These are phyloP conservation scores for Anadara kagoshimensis DNA, from an alignment of 1,140 invertebrate genomes.

Conservation along the genomic window DNA sequence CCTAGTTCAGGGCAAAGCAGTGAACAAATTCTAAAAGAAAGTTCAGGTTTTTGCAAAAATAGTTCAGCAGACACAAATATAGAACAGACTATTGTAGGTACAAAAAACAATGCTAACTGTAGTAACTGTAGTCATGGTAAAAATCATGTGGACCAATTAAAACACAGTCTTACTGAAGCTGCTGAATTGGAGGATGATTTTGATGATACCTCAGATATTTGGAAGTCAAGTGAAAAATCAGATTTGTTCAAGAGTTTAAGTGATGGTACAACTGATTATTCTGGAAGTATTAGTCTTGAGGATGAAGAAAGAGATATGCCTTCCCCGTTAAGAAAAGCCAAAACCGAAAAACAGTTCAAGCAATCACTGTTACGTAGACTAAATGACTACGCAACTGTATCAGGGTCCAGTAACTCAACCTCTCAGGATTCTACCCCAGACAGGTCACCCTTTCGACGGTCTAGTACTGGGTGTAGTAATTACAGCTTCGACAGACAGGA, in stretches of 20 bases:
- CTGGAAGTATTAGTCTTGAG: conserved; percentile 15
- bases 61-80: too few relatives aligned
- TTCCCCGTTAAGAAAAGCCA: conserved; percentile 33
- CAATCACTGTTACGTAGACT: conserved; percentile 56
- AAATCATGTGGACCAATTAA: background rate
- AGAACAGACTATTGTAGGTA: background rate
- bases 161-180: background rate
- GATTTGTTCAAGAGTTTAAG: conserved; percentile 1
- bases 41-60: background rate
- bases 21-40: background rate
- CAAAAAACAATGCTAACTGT: background rate
- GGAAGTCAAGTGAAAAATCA: conserved; percentile 3
- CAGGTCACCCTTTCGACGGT: conserved; percentile 20
- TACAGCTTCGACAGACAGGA: conserved; percentile 41
- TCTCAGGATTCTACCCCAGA: conserved; percentile 58
- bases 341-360: conserved; percentile 48
- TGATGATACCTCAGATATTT: too few relatives aligned
- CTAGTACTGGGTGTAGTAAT: background rate
- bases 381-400: conserved; percentile 54
- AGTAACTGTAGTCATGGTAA: too few relatives aligned
- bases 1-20: background rate
- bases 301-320: conserved; percentile 41
- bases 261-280: background rate
- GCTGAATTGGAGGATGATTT: too few relatives aligned
- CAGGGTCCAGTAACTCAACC: conserved; percentile 44